Evolutionary conservation across 1,140 invertebrate genomes (phyloP).

Genomic region (Cotesia typhae): DNA sequence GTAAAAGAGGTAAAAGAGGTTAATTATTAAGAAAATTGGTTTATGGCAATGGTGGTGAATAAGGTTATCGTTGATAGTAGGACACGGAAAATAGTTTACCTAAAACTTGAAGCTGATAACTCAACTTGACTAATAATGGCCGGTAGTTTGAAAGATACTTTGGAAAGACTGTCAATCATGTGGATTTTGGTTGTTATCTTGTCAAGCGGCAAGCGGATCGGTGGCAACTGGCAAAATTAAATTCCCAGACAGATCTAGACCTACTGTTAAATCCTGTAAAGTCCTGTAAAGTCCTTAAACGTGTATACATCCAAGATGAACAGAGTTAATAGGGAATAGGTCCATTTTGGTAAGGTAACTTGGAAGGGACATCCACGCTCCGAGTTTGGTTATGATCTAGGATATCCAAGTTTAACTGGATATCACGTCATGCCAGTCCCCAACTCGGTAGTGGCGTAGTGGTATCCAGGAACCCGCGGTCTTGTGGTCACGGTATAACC

Average conservation of each 20-base stretch:
- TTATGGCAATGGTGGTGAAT: no score
- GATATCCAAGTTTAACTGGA: slow-evolving; percentile 21
- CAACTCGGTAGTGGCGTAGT: background rate
- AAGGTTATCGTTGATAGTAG: no score
- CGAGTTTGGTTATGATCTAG: slow-evolving; percentile 26
- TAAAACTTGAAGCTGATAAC: no score
- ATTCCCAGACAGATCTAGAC: background rate
- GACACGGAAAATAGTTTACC: no score
- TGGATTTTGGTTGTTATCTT: background rate
- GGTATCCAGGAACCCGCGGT: slow-evolving; percentile 11
- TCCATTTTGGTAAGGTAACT: background rate
- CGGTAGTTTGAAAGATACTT: no score
- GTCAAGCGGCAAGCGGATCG: background rate
- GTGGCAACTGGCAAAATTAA: slow-evolving; percentile 13
- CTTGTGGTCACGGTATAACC: slow-evolving; percentile 28
- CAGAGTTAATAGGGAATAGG: background rate
- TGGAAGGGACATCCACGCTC: background rate
- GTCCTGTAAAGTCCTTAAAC: no score
- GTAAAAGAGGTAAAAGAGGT: no score
- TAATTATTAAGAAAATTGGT: no score
- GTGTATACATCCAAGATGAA: no score
- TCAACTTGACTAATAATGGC: no score
- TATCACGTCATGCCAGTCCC: slow-evolving; percentile 25
- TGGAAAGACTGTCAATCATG: no score
- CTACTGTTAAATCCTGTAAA: background rate